Conservation (phyloP, 2,888 invertebrate genomes). For the Sialis lutaria region DNA sequence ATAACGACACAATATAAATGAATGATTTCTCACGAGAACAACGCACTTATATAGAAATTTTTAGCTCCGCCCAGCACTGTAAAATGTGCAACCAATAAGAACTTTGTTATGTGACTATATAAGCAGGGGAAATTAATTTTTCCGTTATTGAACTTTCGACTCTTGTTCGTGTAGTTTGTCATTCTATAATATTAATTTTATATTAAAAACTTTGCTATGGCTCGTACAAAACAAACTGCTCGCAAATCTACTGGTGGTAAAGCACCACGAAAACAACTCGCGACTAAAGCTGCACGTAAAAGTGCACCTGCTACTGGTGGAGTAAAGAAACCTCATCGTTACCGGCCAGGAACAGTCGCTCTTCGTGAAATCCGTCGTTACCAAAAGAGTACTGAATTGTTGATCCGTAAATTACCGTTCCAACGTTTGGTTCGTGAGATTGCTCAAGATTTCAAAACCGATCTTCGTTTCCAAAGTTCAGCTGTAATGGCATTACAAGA, state of each 20-base stretch:
- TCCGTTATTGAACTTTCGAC: slow-evolving; percentile 12
- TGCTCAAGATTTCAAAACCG: too few species aligned
- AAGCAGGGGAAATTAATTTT: not conserved
- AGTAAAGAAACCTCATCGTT: too few species aligned
- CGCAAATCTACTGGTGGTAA: too few species aligned
- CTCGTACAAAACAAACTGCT: not conserved
- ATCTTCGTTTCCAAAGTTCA: too few species aligned
- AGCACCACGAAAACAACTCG: too few species aligned
- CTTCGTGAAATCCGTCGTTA: slow-evolving; percentile 31
- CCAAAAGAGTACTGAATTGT: slow-evolving; percentile 42
- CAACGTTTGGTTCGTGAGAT: too few species aligned
- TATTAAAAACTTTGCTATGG: not conserved
- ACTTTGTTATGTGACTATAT: not conserved
- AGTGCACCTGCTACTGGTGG: too few species aligned
- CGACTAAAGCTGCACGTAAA: too few species aligned
- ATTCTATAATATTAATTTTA: not conserved
- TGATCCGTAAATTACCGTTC: slow-evolving; percentile 42
- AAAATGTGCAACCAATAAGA: not conserved
- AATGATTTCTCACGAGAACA: not conserved
- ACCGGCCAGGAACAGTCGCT: too few species aligned
- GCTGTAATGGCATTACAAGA: slow-evolving; percentile 25
- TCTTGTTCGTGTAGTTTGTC: slow-evolving; percentile 4
- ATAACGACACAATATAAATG: not conserved
- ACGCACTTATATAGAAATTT: not conserved
- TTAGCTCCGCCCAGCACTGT: not conserved